phyloP scores from a whole-genome alignment of 2,113 vertebrate genomes.

The Edolisoma coerulescens region DNA sequence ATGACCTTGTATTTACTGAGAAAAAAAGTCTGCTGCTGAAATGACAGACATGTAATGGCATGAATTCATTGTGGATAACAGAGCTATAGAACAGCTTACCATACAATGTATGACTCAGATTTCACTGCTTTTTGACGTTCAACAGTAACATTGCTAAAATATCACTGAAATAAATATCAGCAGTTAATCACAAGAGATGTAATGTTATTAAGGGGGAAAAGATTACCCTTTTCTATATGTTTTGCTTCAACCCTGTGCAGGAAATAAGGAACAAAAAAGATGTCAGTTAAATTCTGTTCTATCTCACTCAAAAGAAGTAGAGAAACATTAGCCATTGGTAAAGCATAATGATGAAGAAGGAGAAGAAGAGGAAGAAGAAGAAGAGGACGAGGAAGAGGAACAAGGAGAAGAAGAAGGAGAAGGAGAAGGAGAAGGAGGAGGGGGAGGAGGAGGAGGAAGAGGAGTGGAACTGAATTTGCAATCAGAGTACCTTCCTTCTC shows the following conservation, averaged over 20 bases:
- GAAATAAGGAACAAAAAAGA: neutral
- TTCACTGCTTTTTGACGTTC: slow-evolving; percentile 1
- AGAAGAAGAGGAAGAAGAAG: neutral
- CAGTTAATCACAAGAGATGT: neutral
- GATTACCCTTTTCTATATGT: neutral
- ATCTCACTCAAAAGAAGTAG: neutral
- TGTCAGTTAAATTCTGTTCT: neutral
- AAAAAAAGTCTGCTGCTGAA: neutral
- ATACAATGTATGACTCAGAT: neutral
- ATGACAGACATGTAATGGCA: neutral
- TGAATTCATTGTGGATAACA: neutral
- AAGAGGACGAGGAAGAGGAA: neutral
- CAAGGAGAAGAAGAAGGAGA: neutral
- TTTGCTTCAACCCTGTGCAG: neutral
- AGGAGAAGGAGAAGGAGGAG: neutral
- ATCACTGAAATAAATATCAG: slow-evolving; percentile 21
- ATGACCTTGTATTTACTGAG: neutral
- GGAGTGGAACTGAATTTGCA: neutral
- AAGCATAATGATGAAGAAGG: neutral
- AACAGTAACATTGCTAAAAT: neutral
- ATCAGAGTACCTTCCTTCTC: neutral
- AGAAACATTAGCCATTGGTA: neutral
- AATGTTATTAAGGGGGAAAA: neutral
- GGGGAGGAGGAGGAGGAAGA: neutral
- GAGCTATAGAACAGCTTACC: neutral